Evolutionary conservation across 2,797 vertebrate genomes (phyloP).

Genomic region (Rhadinocentrus ornatus): DNA sequence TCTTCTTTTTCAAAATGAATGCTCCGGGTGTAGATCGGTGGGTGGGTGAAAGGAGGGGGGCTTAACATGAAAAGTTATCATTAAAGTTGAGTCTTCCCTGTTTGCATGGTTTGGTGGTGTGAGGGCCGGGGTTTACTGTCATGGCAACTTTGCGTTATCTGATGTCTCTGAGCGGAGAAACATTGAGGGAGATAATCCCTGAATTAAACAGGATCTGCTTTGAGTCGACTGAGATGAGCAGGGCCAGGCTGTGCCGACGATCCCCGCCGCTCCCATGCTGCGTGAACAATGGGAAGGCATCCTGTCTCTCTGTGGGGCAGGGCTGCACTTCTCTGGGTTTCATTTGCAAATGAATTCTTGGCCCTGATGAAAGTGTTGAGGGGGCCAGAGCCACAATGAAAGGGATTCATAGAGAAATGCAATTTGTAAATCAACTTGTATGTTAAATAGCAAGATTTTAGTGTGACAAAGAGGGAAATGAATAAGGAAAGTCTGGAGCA

Average conservation of each 20-base stretch:
- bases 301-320: conserved; percentile 98
- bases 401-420: conserved; percentile 93
- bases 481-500: conserved; percentile 71
- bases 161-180: conserved; percentile 94
- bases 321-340: conserved; percentile 94
- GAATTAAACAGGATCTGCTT: conserved; percentile 98
- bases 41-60: conserved; percentile 44
- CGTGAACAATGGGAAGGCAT: conserved; percentile 98
- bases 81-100: conserved; percentile 83
- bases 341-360: conserved; percentile 99
- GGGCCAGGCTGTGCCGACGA: conserved; percentile 93
- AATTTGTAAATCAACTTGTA: conserved; percentile 98
- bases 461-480: conserved; percentile 77
- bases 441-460: conserved; percentile 86
- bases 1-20: conserved; percentile 48
- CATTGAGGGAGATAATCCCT: conserved; percentile 99
- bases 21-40: conserved; percentile 42
- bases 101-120: conserved; percentile 86
- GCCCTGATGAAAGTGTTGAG: conserved; percentile 95
- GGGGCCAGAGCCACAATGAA: conserved; percentile 91
- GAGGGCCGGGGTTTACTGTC: conserved; percentile 96
- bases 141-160: conserved; percentile 99
- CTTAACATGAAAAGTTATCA: conserved; percentile 87
- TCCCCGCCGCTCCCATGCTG: conserved; percentile 98
- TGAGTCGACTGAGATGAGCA: conserved; percentile 95